These are phyloP conservation scores for Lophura swinhoii DNA, from an alignment of 2,797 vertebrate genomes.

Conservation along the genomic window DNA sequence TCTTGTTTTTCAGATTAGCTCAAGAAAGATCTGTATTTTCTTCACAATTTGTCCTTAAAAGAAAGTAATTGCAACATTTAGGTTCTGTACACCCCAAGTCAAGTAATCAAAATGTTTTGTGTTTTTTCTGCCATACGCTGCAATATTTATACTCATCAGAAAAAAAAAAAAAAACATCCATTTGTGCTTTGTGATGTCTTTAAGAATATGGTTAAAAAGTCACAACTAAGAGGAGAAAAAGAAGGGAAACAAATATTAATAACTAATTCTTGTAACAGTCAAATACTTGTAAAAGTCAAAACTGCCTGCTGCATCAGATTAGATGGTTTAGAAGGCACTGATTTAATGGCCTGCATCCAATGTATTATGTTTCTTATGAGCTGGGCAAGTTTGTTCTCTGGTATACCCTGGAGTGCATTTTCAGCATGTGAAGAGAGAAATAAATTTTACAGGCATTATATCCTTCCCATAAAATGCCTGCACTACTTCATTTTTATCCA, in stretches of 20 bases:
- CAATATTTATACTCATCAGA: background rate
- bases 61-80: background rate
- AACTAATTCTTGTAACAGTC: conserved; percentile 17
- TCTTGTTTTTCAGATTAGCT: background rate
- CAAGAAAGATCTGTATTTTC: background rate
- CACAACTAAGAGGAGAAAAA: background rate
- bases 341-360: conserved; percentile 65
- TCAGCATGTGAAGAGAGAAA: conserved; percentile 26
- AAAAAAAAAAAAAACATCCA: background rate
- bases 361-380: conserved; percentile 3
- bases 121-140: background rate
- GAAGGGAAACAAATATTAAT: background rate
- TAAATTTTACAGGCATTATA: conserved; percentile 63
- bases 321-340: conserved; percentile 47
- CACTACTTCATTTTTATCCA: conserved; percentile 65
- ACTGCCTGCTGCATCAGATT: conserved; percentile 10
- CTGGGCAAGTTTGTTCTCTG: conserved; percentile 38
- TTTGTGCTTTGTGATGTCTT: background rate
- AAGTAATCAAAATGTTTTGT: background rate
- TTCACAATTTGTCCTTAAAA: background rate
- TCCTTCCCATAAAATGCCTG: conserved; percentile 60
- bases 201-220: conserved; percentile 6
- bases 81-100: background rate
- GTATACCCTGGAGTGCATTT: conserved; percentile 20
- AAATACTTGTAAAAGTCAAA: background rate